Percentiles rank a stretch among this genome's conserved stretches.
phyloP scores from a whole-genome alignment of 2,113 vertebrate species.

The Gymnocephalus cernua region DNA sequence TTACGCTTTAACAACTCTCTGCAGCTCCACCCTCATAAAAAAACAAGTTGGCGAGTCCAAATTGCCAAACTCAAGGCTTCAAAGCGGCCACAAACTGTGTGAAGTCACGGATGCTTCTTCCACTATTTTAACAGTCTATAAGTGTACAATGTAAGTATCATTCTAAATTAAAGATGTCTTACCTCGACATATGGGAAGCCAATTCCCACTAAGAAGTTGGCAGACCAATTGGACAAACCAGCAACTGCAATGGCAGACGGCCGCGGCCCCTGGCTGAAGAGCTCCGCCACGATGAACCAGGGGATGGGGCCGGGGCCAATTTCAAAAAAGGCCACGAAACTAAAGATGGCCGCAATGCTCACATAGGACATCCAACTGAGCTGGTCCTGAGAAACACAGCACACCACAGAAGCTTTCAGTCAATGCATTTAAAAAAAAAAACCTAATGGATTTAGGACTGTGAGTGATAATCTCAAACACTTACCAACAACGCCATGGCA shows the following conservation, averaged over 20 bases:
- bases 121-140: too few species aligned
- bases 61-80: too few species aligned
- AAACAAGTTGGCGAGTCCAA: too few species aligned
- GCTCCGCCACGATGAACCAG: slow-evolving; percentile 94
- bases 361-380: slow-evolving; percentile 92
- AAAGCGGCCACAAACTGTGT: too few species aligned
- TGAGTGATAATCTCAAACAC: slow-evolving; percentile 38
- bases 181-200: slow-evolving; percentile 94
- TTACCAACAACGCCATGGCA: slow-evolving; percentile 90
- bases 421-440: neutral
- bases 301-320: slow-evolving; percentile 95
- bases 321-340: slow-evolving; percentile 96
- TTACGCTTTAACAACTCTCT: too few species aligned
- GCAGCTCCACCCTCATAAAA: too few species aligned
- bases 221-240: slow-evolving; percentile 94
- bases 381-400: slow-evolving; percentile 80
- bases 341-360: slow-evolving; percentile 92
- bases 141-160: neutral
- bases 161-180: slow-evolving; percentile 36
- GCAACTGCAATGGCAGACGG: slow-evolving; percentile 91
- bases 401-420: neutral
- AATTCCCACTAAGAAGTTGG: slow-evolving; percentile 96
- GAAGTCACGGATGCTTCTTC: too few species aligned
- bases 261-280: slow-evolving; percentile 95
- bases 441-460: neutral